Conservation (phyloP, 2,888 invertebrate species). For the Clusia tigrina region DNA sequence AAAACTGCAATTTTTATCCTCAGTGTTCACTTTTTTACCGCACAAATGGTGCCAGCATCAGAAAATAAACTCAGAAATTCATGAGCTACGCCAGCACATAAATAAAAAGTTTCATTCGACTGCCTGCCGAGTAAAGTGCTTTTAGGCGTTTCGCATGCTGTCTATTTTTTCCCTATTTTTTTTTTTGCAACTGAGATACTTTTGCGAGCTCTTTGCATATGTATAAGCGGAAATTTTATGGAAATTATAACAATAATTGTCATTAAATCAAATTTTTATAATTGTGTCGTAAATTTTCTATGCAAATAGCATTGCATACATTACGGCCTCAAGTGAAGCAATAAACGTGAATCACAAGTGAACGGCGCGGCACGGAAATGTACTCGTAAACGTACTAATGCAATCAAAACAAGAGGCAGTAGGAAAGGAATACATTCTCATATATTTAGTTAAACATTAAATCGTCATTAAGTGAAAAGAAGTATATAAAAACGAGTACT, state of each 20-base stretch:
- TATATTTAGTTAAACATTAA: not conserved
- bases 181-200: conserved; percentile 24
- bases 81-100: conserved; percentile 54
- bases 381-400: too few relatives aligned
- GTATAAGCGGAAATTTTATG: conserved; percentile 43
- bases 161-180: conserved; percentile 9
- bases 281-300: conserved; percentile 57
- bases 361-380: too few relatives aligned
- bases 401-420: too few relatives aligned
- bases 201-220: conserved; percentile 12
- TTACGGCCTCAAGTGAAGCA: not conserved
- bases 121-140: conserved; percentile 1
- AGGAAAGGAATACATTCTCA: too few relatives aligned
- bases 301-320: conserved; percentile 40
- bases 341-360: not conserved
- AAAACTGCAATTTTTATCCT: too few relatives aligned
- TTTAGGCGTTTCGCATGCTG: conserved; percentile 12
- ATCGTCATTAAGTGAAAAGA: too few relatives aligned
- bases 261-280: conserved; percentile 57
- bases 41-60: not conserved
- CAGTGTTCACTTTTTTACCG: too few relatives aligned
- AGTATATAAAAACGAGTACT: too few relatives aligned
- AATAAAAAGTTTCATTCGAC: conserved; percentile 46
- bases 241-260: conserved; percentile 59
- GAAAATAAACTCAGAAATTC: conserved; percentile 45